Evolutionary conservation across 1,140 invertebrate genomes (phyloP), one percentile per base, ranked within the genome.

Genomic region (Lepidurus packardi): DNA sequence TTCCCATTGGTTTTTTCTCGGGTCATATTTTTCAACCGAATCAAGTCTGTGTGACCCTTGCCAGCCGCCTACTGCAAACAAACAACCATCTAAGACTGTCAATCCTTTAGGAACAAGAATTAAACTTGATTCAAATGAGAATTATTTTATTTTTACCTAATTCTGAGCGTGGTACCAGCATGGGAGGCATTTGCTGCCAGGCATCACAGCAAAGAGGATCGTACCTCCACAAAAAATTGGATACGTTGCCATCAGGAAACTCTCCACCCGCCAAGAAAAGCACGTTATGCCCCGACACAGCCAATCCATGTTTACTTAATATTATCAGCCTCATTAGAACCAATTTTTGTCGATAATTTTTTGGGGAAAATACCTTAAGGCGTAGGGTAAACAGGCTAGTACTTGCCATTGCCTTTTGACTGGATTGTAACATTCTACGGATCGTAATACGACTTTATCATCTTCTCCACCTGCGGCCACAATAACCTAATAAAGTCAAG

Each of bases 231-330:
- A 89, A 81, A 78, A 83, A 84, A 34, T 83, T 82, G 79, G 85
- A 87, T 5, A 87, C 86, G 65, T 85, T 85, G 6, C 88, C 88
- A 84, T 89, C 87, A n/a, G 88, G 88, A 80, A 85, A 88, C 81
- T 89, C 87, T 11, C 89, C 88, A 21, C 89, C 88, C 77, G 87
- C 87, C 78, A 89, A 80, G 80, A 88, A 89, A 45, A 89, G 82
- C 74, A 86, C 85, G 81, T 89, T 88, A 76, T 87, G 85, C 81
- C 88, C 87, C 79, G 86, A 86, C 10, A 86, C 85, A 43, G 89
- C 88, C 42, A 88, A 80, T 7, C 88, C 88, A 84, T 88, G 87
- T 81, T 89, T 89, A 81, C 87, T 88, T 7, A 16, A 21, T 13
- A 16, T 65, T 80, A 79, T 21, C 21, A 34, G 77, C 82, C 65